Evolutionary conservation across 2,797 vertebrate species (phyloP).

Genomic region (Arrhamphus sclerolepis): DNA sequence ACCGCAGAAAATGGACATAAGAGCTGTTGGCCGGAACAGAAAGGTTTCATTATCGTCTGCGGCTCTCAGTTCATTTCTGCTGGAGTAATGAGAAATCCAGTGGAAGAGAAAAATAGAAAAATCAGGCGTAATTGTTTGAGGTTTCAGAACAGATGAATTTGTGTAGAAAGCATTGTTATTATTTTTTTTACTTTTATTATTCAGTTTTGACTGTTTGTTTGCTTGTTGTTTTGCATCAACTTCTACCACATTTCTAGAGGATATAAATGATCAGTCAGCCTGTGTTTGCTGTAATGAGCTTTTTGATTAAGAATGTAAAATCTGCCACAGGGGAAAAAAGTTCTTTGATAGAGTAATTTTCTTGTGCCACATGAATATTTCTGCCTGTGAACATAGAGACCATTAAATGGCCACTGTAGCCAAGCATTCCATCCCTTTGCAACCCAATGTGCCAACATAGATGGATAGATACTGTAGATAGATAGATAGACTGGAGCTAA

Average conservation of each 20-base stretch:
- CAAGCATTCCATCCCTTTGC: conserved; percentile 33
- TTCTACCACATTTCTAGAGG: conserved; percentile 62
- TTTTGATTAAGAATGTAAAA: conserved; percentile 79
- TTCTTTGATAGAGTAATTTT: conserved; percentile 61
- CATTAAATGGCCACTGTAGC: conserved; percentile 36
- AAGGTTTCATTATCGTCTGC: conserved; percentile 56
- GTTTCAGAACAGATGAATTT: conserved; percentile 43
- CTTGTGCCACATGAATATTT: conserved; percentile 45
- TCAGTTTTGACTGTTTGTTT: conserved; percentile 48
- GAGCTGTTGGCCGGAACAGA: conserved; percentile 67
- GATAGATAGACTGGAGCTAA: no score
- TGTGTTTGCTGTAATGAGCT: conserved; percentile 74
- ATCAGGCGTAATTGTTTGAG: conserved; percentile 43
- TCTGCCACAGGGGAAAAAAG: conserved; percentile 49
- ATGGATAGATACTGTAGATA: no score
- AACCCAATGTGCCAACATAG: conserved; percentile 12
- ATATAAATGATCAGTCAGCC: conserved; percentile 66
- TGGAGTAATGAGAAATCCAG: conserved; percentile 62
- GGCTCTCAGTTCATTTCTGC: conserved; percentile 42
- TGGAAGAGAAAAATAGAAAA: conserved; percentile 48
- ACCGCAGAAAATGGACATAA: conserved; percentile 60
- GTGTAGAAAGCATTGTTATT: conserved; percentile 5
- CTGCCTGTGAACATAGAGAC: conserved; percentile 29
- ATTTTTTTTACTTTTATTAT: not conserved
- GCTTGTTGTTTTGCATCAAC: conserved; percentile 42